Evolutionary conservation across 2,797 vertebrate genomes (phyloP).

Genomic region (Podargus strigoides): DNA sequence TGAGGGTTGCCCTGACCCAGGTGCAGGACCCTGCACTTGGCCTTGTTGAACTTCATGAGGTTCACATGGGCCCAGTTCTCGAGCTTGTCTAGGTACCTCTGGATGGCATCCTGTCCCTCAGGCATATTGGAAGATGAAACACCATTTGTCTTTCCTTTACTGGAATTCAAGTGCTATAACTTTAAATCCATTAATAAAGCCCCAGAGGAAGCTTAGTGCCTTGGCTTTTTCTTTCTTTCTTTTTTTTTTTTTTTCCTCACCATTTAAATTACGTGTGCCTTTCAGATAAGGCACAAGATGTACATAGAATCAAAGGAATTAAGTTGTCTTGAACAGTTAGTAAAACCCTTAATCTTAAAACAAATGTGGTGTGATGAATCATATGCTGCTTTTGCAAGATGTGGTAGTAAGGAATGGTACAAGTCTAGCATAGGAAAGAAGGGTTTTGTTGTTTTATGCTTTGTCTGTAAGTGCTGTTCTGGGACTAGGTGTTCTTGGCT

Average conservation of each 20-base stretch:
- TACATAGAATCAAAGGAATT: background rate
- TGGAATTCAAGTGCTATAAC: background rate
- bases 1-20: too few relatives aligned
- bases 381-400: background rate
- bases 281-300: background rate
- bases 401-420: background rate
- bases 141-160: background rate
- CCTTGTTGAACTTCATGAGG: too few relatives aligned
- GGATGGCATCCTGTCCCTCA: too few relatives aligned
- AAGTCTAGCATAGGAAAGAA: slow-evolving; percentile 5
- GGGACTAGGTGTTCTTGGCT: slow-evolving; percentile 62
- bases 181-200: background rate
- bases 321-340: background rate
- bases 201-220: background rate
- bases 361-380: background rate
- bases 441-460: slow-evolving; percentile 24
- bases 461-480: slow-evolving; percentile 42
- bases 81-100: too few relatives aligned
- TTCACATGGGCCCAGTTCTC: too few relatives aligned
- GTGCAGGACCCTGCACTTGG: too few relatives aligned
- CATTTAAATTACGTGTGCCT: background rate
- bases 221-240: background rate
- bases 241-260: too few relatives aligned
- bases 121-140: background rate
- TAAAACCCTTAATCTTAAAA: background rate